Evolutionary conservation across 2,113 vertebrate genomes (phyloP).

Genomic region (Poecilia latipinna): DNA sequence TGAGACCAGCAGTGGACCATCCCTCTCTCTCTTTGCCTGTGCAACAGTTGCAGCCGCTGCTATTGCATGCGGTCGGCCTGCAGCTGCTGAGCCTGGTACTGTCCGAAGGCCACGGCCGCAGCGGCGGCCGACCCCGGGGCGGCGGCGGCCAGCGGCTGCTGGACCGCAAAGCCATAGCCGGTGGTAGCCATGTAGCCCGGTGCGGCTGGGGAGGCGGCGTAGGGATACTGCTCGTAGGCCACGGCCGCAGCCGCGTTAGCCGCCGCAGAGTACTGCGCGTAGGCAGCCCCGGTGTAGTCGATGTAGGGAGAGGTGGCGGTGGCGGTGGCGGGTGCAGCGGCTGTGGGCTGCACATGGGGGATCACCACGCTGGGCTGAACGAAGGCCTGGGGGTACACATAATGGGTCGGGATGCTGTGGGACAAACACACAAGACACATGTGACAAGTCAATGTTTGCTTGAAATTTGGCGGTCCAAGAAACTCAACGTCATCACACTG

Average conservation of each 20-base stretch:
- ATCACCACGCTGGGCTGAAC: conserved; percentile 97
- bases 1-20: conserved; percentile 35
- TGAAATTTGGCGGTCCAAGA: neutral
- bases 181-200: conserved; percentile 89
- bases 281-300: conserved; percentile 95
- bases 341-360: conserved; percentile 89
- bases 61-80: conserved; percentile 98
- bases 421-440: conserved; percentile 62
- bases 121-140: conserved; percentile 87
- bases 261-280: conserved; percentile 92
- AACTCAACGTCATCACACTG: conserved; percentile 71
- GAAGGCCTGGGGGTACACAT: conserved; percentile 97
- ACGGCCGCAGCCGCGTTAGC: conserved; percentile 85
- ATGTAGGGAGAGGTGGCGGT: conserved; percentile 92
- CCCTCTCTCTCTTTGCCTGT: conserved; percentile 44
- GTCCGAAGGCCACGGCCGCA: conserved; percentile 89
- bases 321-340: conserved; percentile 76
- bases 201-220: conserved; percentile 90
- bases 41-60: conserved; percentile 72
- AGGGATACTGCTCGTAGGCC: conserved; percentile 94
- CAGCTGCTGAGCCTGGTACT: conserved; percentile 97
- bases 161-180: conserved; percentile 92
- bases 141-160: conserved; percentile 89
- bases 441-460: conserved; percentile 9
- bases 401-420: conserved; percentile 96